Conservation (phyloP, 1,140 invertebrate genomes). For the Panonychus citri region DNA sequence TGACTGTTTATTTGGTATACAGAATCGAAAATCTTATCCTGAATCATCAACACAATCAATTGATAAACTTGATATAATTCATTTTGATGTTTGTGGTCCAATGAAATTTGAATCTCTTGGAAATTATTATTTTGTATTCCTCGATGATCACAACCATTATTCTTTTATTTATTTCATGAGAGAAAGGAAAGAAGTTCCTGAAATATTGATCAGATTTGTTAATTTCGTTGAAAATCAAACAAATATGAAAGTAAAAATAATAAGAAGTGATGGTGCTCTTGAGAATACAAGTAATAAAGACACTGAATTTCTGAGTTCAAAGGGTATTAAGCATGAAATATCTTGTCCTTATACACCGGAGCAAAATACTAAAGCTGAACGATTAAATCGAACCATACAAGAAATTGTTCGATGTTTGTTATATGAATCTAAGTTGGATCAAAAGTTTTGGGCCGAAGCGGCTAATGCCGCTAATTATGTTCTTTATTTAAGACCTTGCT, state of each 20-base stretch:
- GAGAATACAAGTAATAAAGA: conserved; percentile 4
- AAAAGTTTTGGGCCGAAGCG: conserved; percentile 9
- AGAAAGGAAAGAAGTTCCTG: neutral
- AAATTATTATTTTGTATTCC: neutral
- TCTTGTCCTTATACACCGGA: conserved; percentile 26
- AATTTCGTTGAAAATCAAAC: conserved; percentile 12
- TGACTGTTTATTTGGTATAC: too few species aligned
- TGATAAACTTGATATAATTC: neutral
- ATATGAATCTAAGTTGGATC: conserved; percentile 11
- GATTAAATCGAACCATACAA: conserved; percentile 22
- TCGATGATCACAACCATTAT: conserved; percentile 22
- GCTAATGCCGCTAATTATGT: conserved; percentile 6
- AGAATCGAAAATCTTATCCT: neutral
- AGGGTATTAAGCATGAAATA: conserved; percentile 19
- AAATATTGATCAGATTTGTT: neutral
- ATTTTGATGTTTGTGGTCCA: too few species aligned
- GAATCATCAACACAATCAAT: neutral
- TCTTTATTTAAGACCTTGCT: conserved; percentile 5
- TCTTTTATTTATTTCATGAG: neutral
- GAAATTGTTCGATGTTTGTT: conserved; percentile 24
- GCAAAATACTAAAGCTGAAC: conserved; percentile 27
- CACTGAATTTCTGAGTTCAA: conserved; percentile 1
- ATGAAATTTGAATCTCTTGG: too few species aligned
- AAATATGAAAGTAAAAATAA: neutral
- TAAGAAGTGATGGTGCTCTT: conserved; percentile 3